Base-by-base conservation (phyloP, 2,797 vertebrate genomes). In the Sebastes matsubarae region DNA sequence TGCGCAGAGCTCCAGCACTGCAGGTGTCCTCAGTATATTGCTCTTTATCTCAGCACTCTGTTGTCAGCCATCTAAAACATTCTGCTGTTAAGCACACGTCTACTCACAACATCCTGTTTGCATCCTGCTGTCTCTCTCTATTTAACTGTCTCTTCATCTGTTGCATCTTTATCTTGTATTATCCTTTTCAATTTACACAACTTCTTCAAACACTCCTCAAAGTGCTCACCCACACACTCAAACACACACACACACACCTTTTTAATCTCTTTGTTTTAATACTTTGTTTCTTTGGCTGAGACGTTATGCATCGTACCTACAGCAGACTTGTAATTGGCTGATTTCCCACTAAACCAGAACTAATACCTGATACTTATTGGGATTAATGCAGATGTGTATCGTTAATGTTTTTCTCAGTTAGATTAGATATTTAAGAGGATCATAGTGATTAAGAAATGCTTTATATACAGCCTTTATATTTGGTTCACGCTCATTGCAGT, bases 21-120 rank as follows among this genome's bases (percentile, higher is more conserved):
- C 75, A 68, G 71, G 75, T 25, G 69, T 83, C 76, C 77, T 69
- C 58, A 52, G 18, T 50, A 54, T 57, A 66, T 68, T 77, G 22
- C 25, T 54, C 27, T 73, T 74, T 16, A 77, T 85, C 36, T 67
- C 13, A 34, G 20, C 10, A 20, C 58, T 64, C 13, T 76, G 57
- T 68, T 71, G 34, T 63, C 24, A 0, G 12, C 16, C 22, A 8
- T 67, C 6, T 30, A 13, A 79, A 85, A 24, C 27, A 34, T 54
- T 69, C 13, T 54, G 50, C 34, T 30, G 30, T 83, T 60, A 36
- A 24, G 16, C 32, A 61, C 27, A 50, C 27, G 11, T 72, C 12
- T 18, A 6, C 25, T 61, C 13, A 2, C 18, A 24, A 32, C 29
- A 22, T 72, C 46, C 54, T 80, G 57, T 76, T 70, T 30, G 57